phyloP scores from a whole-genome alignment of 1,140 invertebrate species.

The Drosophila tropicalis region DNA sequence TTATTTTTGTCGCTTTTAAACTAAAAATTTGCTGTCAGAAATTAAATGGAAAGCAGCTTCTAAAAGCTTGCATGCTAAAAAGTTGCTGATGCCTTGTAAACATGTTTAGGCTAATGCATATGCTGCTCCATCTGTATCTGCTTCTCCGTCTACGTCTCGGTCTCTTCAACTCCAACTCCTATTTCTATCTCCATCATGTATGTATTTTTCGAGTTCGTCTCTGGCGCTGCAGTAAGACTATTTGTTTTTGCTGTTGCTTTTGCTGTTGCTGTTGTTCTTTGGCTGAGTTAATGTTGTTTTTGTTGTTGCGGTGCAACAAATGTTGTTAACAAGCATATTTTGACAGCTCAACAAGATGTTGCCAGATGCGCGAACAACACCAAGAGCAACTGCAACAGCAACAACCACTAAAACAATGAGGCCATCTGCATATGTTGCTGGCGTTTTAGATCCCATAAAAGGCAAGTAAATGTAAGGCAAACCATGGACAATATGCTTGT shows the following conservation, averaged over 20 bases:
- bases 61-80: constrained; percentile 57
- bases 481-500: constrained; percentile 45
- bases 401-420: constrained; percentile 29
- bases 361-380: constrained; percentile 77
- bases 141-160: not conserved
- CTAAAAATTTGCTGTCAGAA: constrained; percentile 74
- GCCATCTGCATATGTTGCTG: constrained; percentile 72
- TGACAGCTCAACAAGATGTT: constrained; percentile 81
- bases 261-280: constrained; percentile 23
- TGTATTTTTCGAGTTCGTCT: not conserved
- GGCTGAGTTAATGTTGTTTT: constrained; percentile 20
- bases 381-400: constrained; percentile 30
- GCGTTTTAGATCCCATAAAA: constrained; percentile 53
- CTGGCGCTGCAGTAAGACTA: constrained; percentile 5
- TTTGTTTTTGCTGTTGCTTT: not conserved
- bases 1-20: constrained; percentile 78
- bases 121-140: not conserved
- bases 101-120: constrained; percentile 76
- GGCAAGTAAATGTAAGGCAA: constrained; percentile 58
- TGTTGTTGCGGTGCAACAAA: constrained; percentile 77
- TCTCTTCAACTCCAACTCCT: not conserved
- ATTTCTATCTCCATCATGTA: not conserved
- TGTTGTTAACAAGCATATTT: constrained; percentile 82
- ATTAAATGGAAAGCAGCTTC: constrained; percentile 75
- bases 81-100: constrained; percentile 64